These are phyloP conservation scores for Collichthys lucidus DNA, from an alignment of 2,113 vertebrate species.

Conservation along the genomic window DNA sequence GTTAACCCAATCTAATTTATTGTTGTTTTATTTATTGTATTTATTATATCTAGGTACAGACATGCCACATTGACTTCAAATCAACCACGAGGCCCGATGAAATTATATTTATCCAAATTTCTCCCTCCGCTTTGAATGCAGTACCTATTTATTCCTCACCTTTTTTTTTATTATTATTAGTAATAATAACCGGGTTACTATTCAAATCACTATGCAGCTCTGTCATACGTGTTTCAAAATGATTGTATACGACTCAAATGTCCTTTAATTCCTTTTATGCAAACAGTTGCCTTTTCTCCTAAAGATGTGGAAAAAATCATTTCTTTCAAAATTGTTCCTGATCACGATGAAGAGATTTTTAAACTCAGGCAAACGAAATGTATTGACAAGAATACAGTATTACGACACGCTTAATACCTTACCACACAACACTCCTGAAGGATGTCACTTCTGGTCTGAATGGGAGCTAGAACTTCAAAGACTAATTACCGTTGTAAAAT, in stretches of 20 bases:
- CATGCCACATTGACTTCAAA: conserved; percentile 72
- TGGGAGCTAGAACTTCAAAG: conserved; percentile 85
- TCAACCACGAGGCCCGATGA: conserved; percentile 65
- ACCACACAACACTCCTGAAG: conserved; percentile 81
- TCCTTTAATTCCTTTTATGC: conserved; percentile 81
- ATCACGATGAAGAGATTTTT: conserved; percentile 73
- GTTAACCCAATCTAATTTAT: conserved; percentile 85
- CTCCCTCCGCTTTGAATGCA: conserved; percentile 70
- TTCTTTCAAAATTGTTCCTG: conserved; percentile 75
- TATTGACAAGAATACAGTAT: conserved; percentile 82
- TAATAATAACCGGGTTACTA: conserved; percentile 73
- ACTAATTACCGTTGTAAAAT: conserved; percentile 84
- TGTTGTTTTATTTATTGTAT: conserved; percentile 85
- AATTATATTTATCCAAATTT: conserved; percentile 73
- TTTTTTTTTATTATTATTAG: conserved; percentile 40
- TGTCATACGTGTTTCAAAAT: conserved; percentile 78
- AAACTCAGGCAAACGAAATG: conserved; percentile 83
- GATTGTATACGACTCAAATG: conserved; percentile 79
- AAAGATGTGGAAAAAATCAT: conserved; percentile 78
- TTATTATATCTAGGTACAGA: conserved; percentile 83
- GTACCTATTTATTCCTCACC: conserved; percentile 76
- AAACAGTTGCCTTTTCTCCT: conserved; percentile 82
- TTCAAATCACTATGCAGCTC: conserved; percentile 83
- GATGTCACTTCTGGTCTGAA: conserved; percentile 82
- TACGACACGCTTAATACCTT: conserved; percentile 78